Evolutionary conservation across 2,888 invertebrate species (phyloP), one percentile per base, ranked within the genome.

Genomic region (Ophioninae sp.): DNA sequence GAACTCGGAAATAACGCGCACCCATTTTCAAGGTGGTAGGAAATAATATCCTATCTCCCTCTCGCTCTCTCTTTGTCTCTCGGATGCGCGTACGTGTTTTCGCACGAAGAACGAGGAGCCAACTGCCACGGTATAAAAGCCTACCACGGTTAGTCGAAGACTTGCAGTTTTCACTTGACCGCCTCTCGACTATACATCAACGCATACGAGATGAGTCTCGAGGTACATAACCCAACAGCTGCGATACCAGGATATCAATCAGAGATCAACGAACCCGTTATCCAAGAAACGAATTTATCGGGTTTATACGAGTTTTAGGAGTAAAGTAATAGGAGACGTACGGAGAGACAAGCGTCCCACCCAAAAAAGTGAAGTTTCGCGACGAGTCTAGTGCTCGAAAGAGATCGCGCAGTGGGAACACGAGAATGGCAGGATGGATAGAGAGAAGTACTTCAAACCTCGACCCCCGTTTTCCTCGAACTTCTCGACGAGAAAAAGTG

Each of bases 91-190:
- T 85, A 83, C 83, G 80, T 78, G 67, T 44, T 37, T 37, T 56
- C 67, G 50, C 83, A 80, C 80, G 79, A 87, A 79, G 85, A 87
- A 82, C 85, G 86, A 85, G 79, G 80, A 82, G 44, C 69, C 56
- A 73, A 50, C 76, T 21, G 64, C 75, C 79, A 57, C 78, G 81
- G 88, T 92, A 92, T 92, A 92, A 91, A 92, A 92, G 91, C 87
- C 86, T 87, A 86, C 88, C 84, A 86, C 88, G 87, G 85, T 70
- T 86, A 87, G 88, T 77, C 87, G 87, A 89, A 90, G 89, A 91
- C 91, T 90, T 88, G 89, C 91, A 92, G 92, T 92, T 91, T 89
- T 88, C 86, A 89, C 87, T 87, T 88, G 89, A 88, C 88, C 89
- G 87, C 88, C 88, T 87, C 74, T 86, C 85, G 88, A 88, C 89